Base-by-base conservation (phyloP, 1,140 invertebrate genomes). In the Anagrus nilaparvatae region DNA sequence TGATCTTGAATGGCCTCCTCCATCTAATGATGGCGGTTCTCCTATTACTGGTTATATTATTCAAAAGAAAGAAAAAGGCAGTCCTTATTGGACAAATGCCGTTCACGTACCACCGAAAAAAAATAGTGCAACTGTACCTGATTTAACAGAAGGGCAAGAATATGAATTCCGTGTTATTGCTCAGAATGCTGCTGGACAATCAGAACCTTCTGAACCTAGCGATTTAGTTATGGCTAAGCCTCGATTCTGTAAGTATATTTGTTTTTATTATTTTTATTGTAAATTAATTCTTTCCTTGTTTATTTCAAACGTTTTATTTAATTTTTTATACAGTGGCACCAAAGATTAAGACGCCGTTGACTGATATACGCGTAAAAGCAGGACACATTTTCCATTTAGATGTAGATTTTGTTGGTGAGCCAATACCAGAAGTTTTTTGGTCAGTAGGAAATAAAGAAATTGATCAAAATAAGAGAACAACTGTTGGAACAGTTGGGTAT, bases 101-200 rank as follows among this genome's bases (percentile, higher is more conserved):
- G 76, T 81, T 29, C 87, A 89, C 54, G 86, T 92, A 4, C 84
- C 85, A 31, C 73, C 82, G 4, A 78, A 74, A 29, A 80, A 88
- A 51, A 91, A 74, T 17, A 78, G 76, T 51, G 80, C 82, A 25
- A 82, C 81, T 38, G 86, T 97, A 28, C 82, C 86, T 33, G 88
- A 94, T 59, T 70, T 99, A 21, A 82, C 78, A 3, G 89, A 95
- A 65, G 91, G 91, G 21, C 87, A 94, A 63, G 88, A 95, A 58
- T 98, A 97, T 62, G 90, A 97, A 64, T 98, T 99, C 75, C 74
- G 96, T 50, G 77, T 99, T 0, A 87, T 91, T 54, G 95, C 96
- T 17, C 81, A 88, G 3, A 99, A 99, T 67, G 81, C 89, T 57
- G 93, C 90, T 33, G 97, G 97, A 24, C 82, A 87, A 55, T 95